phyloP scores from a whole-genome alignment of 2,113 vertebrate genomes.

The Pseudorectes ferrugineus region DNA sequence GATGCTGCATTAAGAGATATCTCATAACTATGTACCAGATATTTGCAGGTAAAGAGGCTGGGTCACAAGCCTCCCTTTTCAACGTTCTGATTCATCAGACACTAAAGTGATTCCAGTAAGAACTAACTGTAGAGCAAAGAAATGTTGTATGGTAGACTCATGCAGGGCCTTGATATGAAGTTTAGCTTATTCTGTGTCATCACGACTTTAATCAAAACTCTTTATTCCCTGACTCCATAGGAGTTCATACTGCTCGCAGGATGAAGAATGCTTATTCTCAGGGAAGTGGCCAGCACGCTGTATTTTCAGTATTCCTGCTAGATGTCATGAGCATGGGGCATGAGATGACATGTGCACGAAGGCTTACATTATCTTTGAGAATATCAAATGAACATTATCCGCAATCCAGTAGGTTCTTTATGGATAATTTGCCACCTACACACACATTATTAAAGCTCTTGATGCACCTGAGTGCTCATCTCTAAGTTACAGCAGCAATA shows the following conservation, averaged over 20 bases:
- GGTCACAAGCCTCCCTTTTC: not conserved
- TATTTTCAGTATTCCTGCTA: not conserved
- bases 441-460: slow-evolving; percentile 1
- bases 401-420: not conserved
- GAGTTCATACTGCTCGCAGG: not conserved
- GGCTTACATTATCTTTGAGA: not conserved
- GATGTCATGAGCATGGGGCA: not conserved
- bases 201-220: not conserved
- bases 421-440: slow-evolving; percentile 31
- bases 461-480: not conserved
- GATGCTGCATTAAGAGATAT: not conserved
- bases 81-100: not conserved
- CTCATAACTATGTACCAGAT: not conserved
- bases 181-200: not conserved
- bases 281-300: not conserved
- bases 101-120: not conserved
- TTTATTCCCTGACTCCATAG: not conserved
- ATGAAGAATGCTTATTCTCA: not conserved
- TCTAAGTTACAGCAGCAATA: slow-evolving; percentile 11
- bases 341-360: not conserved
- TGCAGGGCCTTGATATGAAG: not conserved
- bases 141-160: not conserved
- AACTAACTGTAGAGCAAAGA: not conserved
- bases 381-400: not conserved
- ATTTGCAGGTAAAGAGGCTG: not conserved